Percentiles rank a stretch among this genome's conserved stretches.
Conservation (phyloP, 2,797 vertebrate genomes). For the Coracias cyanogaster region DNA sequence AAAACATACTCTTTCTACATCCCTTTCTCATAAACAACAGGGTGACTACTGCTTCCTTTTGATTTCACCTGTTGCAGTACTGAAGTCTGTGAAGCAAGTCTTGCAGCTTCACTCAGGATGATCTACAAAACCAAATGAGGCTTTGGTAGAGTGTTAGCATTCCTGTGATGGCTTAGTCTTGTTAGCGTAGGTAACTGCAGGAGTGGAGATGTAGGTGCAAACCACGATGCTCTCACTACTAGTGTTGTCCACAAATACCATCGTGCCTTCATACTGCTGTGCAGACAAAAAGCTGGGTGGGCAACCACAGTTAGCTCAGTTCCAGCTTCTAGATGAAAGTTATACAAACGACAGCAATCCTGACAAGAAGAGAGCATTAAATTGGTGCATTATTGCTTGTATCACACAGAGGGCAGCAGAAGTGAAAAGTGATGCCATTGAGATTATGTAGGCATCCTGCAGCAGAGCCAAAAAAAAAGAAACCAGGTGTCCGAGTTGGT, state of each 20-base stretch:
- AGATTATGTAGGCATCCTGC: background rate
- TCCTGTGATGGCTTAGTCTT: background rate
- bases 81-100: background rate
- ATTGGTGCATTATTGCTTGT: background rate
- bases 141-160: background rate
- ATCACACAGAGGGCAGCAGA: background rate
- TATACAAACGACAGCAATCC: background rate
- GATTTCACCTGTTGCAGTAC: background rate
- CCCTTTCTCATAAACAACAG: background rate
- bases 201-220: background rate
- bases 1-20: background rate
- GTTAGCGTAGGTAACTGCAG: background rate
- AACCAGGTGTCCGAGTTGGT: background rate
- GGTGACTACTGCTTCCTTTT: background rate
- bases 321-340: background rate
- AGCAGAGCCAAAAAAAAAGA: background rate
- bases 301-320: background rate
- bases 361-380: background rate
- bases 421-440: background rate
- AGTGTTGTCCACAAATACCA: background rate
- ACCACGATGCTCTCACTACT: background rate
- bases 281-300: background rate
- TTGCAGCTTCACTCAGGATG: background rate
- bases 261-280: accelerated
- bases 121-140: background rate